Percentiles rank a stretch among this genome's conserved stretches.
Conservation (phyloP, 2,888 invertebrate genomes). For the Melinopterus prodromus region DNA sequence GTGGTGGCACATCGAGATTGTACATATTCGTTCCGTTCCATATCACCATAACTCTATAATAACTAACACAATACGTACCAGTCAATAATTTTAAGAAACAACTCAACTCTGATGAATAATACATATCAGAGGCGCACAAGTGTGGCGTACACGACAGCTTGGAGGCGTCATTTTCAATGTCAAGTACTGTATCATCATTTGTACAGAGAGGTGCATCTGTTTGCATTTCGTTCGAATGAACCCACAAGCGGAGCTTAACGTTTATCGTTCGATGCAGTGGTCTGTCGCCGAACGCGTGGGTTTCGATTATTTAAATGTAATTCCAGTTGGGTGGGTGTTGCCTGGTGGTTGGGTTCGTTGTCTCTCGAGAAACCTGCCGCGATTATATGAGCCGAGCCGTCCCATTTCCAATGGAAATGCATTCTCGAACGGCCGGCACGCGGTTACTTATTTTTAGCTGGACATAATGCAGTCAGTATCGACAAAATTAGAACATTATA, state of each 20-base stretch:
- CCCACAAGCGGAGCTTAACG: too few species aligned
- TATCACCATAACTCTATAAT: neutral
- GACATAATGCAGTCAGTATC: too few species aligned
- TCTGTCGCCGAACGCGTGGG: slow-evolving; percentile 13
- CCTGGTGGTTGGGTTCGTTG: slow-evolving; percentile 20
- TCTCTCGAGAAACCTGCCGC: neutral
- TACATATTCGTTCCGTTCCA: too few species aligned
- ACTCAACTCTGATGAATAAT: neutral
- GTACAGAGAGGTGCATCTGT: neutral
- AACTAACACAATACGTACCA: neutral
- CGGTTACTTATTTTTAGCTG: too few species aligned
- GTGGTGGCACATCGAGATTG: too few species aligned
- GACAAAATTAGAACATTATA: too few species aligned
- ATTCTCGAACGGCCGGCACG: too few species aligned
- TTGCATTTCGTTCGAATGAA: too few species aligned
- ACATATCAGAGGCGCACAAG: neutral
- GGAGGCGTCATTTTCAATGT: neutral
- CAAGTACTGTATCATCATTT: slow-evolving; percentile 4
- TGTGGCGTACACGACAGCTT: neutral
- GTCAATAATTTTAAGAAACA: neutral
- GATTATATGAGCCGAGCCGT: too few species aligned
- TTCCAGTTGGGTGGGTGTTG: slow-evolving; percentile 26
- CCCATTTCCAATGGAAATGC: too few species aligned
- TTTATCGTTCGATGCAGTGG: too few species aligned
- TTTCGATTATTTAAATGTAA: slow-evolving; percentile 32